These are phyloP conservation scores for Heterohyrax brucei DNA, from an alignment of 2,797 vertebrate genomes.

Conservation along the genomic window DNA sequence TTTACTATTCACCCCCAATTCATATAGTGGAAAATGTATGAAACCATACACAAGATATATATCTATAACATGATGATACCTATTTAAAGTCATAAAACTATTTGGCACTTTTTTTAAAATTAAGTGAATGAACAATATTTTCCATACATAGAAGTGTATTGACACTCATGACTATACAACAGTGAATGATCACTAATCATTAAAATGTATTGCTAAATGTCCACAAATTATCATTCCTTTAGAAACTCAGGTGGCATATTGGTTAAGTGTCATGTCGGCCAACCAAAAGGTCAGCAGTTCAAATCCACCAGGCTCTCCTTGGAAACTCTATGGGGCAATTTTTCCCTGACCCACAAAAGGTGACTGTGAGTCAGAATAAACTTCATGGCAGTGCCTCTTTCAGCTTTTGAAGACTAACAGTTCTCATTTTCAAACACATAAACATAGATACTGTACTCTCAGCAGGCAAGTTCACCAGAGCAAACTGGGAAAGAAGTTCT, in stretches of 20 bases:
- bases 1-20: neutral
- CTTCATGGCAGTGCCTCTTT: too few relatives aligned
- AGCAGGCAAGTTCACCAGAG: neutral
- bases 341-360: too few relatives aligned
- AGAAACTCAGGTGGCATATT: too few relatives aligned
- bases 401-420: neutral
- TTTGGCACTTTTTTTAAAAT: slow-evolving; percentile 59
- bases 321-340: too few relatives aligned
- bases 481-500: slow-evolving; percentile 37
- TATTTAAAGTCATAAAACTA: slow-evolving; percentile 35
- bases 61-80: neutral
- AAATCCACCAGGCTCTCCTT: too few relatives aligned
- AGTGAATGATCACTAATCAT: neutral
- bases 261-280: too few relatives aligned
- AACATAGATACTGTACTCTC: slow-evolving; percentile 10
- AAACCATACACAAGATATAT: neutral
- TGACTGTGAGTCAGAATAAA: too few relatives aligned
- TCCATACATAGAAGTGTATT: neutral
- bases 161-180: slow-evolving; percentile 37
- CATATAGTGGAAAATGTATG: neutral
- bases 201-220: neutral
- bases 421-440: slow-evolving; percentile 38
- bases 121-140: slow-evolving; percentile 19
- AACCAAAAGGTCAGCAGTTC: too few relatives aligned
- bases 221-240: slow-evolving; percentile 38